Conservation (phyloP, 2,113 vertebrate species). For the Okapia johnstoni region DNA sequence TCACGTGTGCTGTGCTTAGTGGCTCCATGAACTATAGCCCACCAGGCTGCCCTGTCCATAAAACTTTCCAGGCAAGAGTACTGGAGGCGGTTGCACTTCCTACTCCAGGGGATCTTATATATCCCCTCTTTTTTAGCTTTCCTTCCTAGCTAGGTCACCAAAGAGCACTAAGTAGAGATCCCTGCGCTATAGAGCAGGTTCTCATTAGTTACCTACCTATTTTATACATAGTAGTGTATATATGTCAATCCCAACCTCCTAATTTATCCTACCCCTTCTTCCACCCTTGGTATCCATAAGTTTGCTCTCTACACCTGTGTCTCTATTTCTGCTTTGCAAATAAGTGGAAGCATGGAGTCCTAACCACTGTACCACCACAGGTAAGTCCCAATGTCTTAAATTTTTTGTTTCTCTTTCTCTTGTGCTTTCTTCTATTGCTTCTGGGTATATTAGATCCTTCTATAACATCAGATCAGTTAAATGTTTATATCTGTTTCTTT, state of each 20-base stretch:
- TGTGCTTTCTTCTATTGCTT: neutral
- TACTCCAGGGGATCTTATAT: neutral
- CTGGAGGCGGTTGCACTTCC: neutral
- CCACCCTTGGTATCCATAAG: neutral
- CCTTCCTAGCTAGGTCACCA: neutral
- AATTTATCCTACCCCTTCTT: neutral
- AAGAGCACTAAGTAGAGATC: neutral
- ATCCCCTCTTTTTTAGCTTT: neutral
- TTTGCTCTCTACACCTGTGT: neutral
- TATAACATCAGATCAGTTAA: neutral
- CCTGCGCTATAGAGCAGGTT: neutral
- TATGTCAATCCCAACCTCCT: neutral
- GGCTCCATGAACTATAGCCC: neutral
- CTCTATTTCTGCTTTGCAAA: neutral
- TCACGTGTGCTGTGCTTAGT: neutral
- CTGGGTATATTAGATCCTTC: neutral
- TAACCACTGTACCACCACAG: neutral
- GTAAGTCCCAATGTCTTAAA: neutral
- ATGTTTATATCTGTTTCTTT: neutral
- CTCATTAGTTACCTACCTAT: neutral
- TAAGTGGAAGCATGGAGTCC: neutral
- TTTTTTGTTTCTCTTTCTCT: neutral
- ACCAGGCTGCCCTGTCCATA: neutral
- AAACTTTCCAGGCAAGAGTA: neutral
- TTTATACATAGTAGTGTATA: neutral